These are phyloP conservation scores for Zhengitettix transpicula DNA, from an alignment of 2,888 invertebrate species.

Conservation along the genomic window DNA sequence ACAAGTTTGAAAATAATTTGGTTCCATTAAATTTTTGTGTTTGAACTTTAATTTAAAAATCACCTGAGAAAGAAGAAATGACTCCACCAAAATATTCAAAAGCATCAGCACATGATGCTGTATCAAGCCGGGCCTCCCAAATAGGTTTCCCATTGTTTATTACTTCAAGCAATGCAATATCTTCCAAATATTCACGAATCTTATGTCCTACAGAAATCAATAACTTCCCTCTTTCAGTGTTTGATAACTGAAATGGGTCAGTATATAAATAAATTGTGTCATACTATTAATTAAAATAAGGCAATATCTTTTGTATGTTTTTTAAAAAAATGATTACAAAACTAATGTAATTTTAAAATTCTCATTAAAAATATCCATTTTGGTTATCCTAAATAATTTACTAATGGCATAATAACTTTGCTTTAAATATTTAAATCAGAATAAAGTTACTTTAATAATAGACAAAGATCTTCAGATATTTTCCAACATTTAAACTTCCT, in stretches of 20 bases:
- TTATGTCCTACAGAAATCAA: conserved; percentile 23
- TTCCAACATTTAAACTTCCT: too few relatives aligned
- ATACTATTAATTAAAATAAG: too few relatives aligned
- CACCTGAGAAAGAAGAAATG: conserved; percentile 20
- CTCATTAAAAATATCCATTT: too few relatives aligned
- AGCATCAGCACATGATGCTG: conserved; percentile 33
- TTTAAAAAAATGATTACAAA: too few relatives aligned
- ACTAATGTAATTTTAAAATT: too few relatives aligned
- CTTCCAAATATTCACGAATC: conserved; percentile 24
- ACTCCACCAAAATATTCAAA: conserved; percentile 33
- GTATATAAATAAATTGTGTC: too few relatives aligned
- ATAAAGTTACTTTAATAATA: too few relatives aligned
- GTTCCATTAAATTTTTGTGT: background rate
- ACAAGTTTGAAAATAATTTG: background rate
- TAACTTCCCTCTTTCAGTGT: conserved; percentile 27
- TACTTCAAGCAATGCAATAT: conserved; percentile 25
- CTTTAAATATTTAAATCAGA: too few relatives aligned
- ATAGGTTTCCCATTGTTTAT: conserved; percentile 36
- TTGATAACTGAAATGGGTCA: conserved; percentile 17
- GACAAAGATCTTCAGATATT: too few relatives aligned
- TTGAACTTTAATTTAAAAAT: background rate
- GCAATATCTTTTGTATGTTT: too few relatives aligned
- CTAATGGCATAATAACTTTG: too few relatives aligned
- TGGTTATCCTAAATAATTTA: too few relatives aligned
- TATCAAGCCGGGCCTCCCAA: conserved; percentile 34